Base-by-base conservation (phyloP, 1,140 invertebrate genomes). In the Apis florea region DNA sequence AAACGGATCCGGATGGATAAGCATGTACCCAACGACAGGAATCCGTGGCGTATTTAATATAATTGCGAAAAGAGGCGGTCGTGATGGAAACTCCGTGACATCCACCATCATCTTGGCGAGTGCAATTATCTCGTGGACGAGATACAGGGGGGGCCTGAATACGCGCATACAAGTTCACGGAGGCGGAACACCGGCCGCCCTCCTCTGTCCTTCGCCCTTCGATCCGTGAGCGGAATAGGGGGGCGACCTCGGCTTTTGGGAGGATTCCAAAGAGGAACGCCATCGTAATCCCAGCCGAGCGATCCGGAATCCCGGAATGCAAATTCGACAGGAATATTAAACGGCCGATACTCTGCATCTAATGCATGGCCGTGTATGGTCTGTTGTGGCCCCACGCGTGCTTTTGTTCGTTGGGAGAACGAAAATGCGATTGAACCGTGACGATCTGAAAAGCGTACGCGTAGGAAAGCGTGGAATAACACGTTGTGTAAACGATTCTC, bases 281-380 rank as follows among this genome's bases (percentile, higher is more conserved):
- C 40, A 40, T 59, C 63, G 47, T 78, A 80, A 85, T 85, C 81
- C 51, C 72, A 69, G 71, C 31, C 31, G 47, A 63, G 69, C 81
- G 73, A 86, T 86, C 31, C 31, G 84, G 80, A 86, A 86, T 69
- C 61, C 54, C 51, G 83, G 83, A 82, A 77, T 75, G 78, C 83
- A 71, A 85, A 85, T 85, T 72, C 61, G 40, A 49, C 31, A 56
- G 47, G 73, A 86, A 86, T 85, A 82, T 86, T 82, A 85, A 86
- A 82, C 58, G 79, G 26, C n/a, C 53, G 69, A 79, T 73, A 79
- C 73, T 73, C 58, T 79, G 73, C 70, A 49, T 64, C 69, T 68
- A 54, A 77, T 58, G 21, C 53, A 68, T 49, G 49, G 51, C 47
- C 64, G 58, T 40, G 31, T 40, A 64, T 59, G 59, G 31, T 4